Conservation (phyloP, 2,888 invertebrate genomes). For the Choristoneura rosaceana region DNA sequence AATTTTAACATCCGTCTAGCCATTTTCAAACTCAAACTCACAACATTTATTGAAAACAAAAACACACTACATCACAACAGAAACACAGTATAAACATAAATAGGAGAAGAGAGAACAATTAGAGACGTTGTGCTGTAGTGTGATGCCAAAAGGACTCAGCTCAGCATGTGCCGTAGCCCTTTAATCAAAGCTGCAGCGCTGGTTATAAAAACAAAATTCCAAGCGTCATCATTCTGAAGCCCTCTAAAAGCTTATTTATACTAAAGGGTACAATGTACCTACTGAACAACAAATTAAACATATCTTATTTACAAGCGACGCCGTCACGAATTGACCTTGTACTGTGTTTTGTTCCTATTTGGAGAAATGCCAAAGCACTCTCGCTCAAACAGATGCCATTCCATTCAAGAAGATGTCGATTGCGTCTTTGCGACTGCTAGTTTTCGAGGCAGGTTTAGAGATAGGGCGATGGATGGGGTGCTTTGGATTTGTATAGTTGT, state of each 20-base stretch:
- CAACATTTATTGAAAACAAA: too few species aligned
- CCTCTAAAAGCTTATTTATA: slow-evolving; percentile 29
- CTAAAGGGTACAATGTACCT: slow-evolving; percentile 36
- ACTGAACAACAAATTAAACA: slow-evolving; percentile 22
- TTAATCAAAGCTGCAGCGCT: too few species aligned
- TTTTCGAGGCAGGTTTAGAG: neutral
- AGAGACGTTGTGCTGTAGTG: too few species aligned
- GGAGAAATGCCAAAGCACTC: slow-evolving; percentile 62
- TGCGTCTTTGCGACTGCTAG: neutral
- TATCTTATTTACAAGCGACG: slow-evolving; percentile 33
- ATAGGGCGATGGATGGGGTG: slow-evolving; percentile 1
- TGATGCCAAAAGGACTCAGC: too few species aligned
- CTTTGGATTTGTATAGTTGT: neutral
- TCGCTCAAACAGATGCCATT: slow-evolving; percentile 11
- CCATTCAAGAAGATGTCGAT: neutral
- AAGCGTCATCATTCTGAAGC: neutral
- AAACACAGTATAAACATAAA: too few species aligned
- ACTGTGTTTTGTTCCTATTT: slow-evolving; percentile 68
- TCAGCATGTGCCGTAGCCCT: too few species aligned
- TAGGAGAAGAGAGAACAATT: too few species aligned
- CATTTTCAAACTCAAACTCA: too few species aligned
- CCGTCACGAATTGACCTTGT: slow-evolving; percentile 47
- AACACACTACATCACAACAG: too few species aligned
- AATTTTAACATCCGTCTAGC: too few species aligned
- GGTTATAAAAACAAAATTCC: neutral